Percentiles rank a stretch among this genome's conserved stretches.
These are phyloP conservation scores for Orius insidiosus DNA, from an alignment of 1,140 invertebrate species.

Conservation along the genomic window DNA sequence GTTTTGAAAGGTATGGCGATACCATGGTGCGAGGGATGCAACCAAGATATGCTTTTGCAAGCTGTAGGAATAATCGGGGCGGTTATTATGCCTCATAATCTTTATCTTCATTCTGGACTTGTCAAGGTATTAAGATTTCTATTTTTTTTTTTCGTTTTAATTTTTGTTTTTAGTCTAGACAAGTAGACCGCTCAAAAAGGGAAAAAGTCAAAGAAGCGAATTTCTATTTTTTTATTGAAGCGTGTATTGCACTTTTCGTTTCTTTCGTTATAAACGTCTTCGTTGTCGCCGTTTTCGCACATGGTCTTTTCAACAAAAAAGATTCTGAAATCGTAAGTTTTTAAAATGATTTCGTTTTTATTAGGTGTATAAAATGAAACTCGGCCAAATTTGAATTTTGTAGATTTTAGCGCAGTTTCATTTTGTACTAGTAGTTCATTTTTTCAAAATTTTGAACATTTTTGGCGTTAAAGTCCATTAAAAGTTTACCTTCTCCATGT, in stretches of 20 bases:
- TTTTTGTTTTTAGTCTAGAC: conserved; percentile 45
- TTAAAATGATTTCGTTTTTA: too few relatives aligned
- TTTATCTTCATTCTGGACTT: conserved; percentile 48
- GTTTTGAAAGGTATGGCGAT: conserved; percentile 41
- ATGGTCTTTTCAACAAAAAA: conserved; percentile 57
- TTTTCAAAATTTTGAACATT: too few relatives aligned
- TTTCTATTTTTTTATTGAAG: conserved; percentile 78
- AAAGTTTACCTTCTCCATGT: too few relatives aligned
- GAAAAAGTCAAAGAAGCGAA: conserved; percentile 66
- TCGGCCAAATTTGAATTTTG: too few relatives aligned
- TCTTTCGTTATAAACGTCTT: conserved; percentile 85
- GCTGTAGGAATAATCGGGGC: conserved; percentile 49
- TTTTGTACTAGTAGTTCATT: too few relatives aligned
- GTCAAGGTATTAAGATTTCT: conserved; percentile 33
- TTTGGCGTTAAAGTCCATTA: too few relatives aligned
- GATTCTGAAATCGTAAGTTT: conserved; percentile 49
- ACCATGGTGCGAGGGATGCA: conserved; percentile 39
- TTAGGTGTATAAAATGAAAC: too few relatives aligned
- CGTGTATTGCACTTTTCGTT: conserved; percentile 58
- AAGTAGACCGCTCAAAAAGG: conserved; percentile 56
- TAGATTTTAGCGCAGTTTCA: too few relatives aligned
- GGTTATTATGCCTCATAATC: conserved; percentile 54
- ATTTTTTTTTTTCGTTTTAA: neutral
- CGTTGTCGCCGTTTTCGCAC: conserved; percentile 75
- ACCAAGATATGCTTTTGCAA: conserved; percentile 33